Evolutionary conservation across 2,113 vertebrate genomes (phyloP).

Genomic region (Anarrhichthys ocellatus): DNA sequence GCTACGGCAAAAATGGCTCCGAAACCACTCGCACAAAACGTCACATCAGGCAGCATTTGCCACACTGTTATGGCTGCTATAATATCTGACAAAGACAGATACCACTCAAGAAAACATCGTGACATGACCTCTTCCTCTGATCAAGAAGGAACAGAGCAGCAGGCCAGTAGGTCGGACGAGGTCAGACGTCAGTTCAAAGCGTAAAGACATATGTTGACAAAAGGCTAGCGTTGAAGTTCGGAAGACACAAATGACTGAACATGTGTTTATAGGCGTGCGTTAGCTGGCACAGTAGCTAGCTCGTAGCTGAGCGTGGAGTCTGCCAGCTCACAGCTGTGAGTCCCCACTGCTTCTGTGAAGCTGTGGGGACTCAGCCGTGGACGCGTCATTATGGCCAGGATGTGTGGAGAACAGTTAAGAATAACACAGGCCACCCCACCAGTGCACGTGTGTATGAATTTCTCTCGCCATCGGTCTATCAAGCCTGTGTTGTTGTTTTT

Average conservation of each 20-base stretch:
- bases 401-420: slow-evolving; percentile 52
- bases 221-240: background rate
- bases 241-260: slow-evolving; percentile 12
- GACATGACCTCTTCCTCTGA: background rate
- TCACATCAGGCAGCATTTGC: background rate
- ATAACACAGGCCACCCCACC: slow-evolving; percentile 50
- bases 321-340: slow-evolving; percentile 52
- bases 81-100: background rate
- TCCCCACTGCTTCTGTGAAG: slow-evolving; percentile 50
- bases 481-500: slow-evolving; percentile 25
- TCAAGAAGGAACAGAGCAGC: background rate
- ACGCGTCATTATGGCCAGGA: slow-evolving; percentile 63
- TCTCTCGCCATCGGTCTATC: slow-evolving; percentile 42
- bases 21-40: background rate
- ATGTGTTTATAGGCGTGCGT: slow-evolving; percentile 11
- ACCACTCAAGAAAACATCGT: background rate
- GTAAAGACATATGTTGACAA: background rate
- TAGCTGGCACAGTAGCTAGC: slow-evolving; percentile 31
- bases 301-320: background rate
- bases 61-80: background rate
- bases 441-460: slow-evolving; percentile 18
- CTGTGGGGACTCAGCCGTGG: slow-evolving; percentile 55
- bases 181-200: slow-evolving; percentile 14
- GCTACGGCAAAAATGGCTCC: background rate
- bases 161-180: background rate